Percentiles rank a stretch among this genome's conserved stretches.
Evolutionary conservation across 1,140 invertebrate species (phyloP).

Genomic region (Pseudomyrmex dendroicus): DNA sequence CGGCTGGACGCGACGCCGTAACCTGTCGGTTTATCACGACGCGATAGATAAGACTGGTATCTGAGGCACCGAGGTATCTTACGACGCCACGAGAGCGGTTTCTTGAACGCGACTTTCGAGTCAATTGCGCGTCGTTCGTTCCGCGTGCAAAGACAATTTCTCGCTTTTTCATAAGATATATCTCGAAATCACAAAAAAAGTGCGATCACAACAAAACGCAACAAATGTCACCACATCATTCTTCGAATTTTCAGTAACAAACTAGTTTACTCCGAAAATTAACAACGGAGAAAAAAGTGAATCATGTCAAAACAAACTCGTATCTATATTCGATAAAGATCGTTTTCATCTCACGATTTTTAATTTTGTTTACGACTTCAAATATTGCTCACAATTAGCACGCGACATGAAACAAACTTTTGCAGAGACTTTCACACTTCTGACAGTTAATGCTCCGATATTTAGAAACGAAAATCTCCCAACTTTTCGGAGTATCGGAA

Average conservation of each 20-base stretch:
- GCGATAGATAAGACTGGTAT: conserved; percentile 27
- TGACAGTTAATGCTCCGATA: neutral
- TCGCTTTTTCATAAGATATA: neutral
- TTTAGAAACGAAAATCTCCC: neutral
- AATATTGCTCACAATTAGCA: neutral
- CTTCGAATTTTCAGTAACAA: neutral
- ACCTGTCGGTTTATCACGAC: conserved; percentile 3
- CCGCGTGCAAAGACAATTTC: neutral
- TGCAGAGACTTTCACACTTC: neutral
- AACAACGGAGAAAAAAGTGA: neutral
- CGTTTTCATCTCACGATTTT: neutral
- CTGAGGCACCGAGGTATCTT: too few relatives aligned
- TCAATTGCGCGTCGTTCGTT: neutral
- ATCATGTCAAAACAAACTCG: too few relatives aligned
- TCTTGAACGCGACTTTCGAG: conserved; percentile 1
- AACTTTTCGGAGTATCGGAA: too few relatives aligned
- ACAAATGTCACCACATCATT: neutral
- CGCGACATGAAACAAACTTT: neutral
- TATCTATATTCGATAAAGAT: neutral
- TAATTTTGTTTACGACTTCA: neutral
- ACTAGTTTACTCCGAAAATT: neutral
- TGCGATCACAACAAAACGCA: too few relatives aligned
- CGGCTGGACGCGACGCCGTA: neutral
- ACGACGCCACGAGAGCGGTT: neutral
- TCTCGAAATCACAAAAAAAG: neutral